Conservation (phyloP, 2,888 invertebrate species). For the Noctua janthina region DNA sequence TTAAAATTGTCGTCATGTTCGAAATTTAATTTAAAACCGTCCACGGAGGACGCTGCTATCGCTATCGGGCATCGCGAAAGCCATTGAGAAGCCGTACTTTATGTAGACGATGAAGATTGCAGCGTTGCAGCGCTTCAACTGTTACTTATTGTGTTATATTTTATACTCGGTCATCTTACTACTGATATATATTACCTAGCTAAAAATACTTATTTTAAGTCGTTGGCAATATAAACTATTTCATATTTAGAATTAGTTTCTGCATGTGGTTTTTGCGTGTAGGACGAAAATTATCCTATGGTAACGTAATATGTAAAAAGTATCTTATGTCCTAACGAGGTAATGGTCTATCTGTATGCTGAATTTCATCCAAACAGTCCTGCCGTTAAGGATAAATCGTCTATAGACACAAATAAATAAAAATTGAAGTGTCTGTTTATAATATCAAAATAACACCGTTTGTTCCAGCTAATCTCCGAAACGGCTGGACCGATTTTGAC, state of each 20-base stretch:
- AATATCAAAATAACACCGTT: no score
- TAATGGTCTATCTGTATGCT: background rate
- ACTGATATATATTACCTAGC: no score
- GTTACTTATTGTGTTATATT: constrained; percentile 11
- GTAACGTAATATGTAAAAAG: background rate
- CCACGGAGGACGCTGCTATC: constrained; percentile 39
- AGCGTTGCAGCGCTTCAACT: constrained; percentile 29
- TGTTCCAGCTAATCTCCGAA: no score
- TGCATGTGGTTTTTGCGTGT: background rate
- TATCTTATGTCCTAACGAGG: background rate
- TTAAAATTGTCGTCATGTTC: constrained; percentile 11
- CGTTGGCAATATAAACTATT: background rate
- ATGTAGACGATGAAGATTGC: constrained; percentile 48
- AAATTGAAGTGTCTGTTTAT: no score
- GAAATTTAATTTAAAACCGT: constrained; percentile 56
- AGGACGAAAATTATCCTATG: background rate
- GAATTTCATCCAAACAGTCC: background rate
- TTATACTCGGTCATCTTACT: background rate
- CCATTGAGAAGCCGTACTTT: constrained; percentile 56
- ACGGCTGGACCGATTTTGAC: no score
- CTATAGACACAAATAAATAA: no score
- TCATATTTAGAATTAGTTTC: background rate
- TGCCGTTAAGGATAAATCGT: background rate
- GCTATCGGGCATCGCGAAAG: constrained; percentile 32
- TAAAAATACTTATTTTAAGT: background rate